Base-by-base conservation (phyloP, 2,113 vertebrate species). In the Lophochroa leadbeateri region DNA sequence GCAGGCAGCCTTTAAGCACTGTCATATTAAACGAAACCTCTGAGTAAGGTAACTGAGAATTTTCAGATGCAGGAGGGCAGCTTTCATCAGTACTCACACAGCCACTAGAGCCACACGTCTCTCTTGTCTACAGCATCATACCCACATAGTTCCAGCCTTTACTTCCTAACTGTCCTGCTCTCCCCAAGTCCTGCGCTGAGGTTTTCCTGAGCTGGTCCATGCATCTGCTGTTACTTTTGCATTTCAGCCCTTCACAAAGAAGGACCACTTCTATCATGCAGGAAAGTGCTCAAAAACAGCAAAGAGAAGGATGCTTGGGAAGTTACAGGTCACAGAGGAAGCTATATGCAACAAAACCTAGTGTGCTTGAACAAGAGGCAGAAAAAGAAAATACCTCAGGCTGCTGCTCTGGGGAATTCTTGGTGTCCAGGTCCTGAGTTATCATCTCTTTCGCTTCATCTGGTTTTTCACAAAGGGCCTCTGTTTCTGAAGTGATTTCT, bases 401-500 rank as follows among this genome's bases (percentile, higher is more conserved):
- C 75, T 71, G 88, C 23, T 95, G 82, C 43, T 97, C 96, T 1
- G 41, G 94, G 6, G 86, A 57, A 58, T 72, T 88, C n/a, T 91
- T 97, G 9, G 47, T 72, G 4, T 95, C 93, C 9, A 90, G 43
- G 6, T 97, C 98, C 10, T 65, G 96, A 39, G 91, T 17, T 10
- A 94, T 92, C 39, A 97, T 92, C 31, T 98, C 98, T 91, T 93
- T 99, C 65, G 98, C 97, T 78, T 99, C 99, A 17, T 99, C 98
- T 5, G 99, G 99, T 90, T 99, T 99, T 60, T 98, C 98, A 90
- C 98, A 99, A 79, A 99, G 98, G 28, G 98, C 98, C 83, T 99
- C 99, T 0, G 99, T 99, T 97, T 99, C 99, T 33, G 99, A 99
- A 29, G 99, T 99, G 91, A 99, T 99, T 97, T 99, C 99, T 99